Base-by-base conservation (phyloP, 2,797 vertebrate genomes). In the Microctenopoma steveboyesi region DNA sequence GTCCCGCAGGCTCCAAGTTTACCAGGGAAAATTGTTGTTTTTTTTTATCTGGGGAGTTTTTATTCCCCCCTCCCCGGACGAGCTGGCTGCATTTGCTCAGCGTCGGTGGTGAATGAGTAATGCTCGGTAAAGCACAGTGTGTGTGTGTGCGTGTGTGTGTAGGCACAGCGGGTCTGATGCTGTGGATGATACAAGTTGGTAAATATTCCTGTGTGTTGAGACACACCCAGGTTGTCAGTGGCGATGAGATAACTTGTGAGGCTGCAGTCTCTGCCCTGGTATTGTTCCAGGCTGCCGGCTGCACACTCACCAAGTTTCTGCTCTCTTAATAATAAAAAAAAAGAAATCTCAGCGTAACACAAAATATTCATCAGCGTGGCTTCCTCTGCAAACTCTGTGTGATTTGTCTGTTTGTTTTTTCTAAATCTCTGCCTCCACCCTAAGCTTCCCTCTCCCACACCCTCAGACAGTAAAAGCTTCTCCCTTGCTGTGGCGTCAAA, bases 191-290 rank as follows among this genome's bases (percentile, higher is more conserved):
- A 72, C 69, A 86, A 89, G 82, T 90, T 85, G 81, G 57, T 81
- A 63, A 84, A 89, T 86, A 67, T 85, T 28, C 43, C 55, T 52
- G 73, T 78, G 78, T 65, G 77, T 49, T 76, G 62, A 92, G 93
- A 94, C 94, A 95, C 94, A 93, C 94, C 94, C 94, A 86, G 89
- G 86, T 75, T 86, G 86, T 81, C 84, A 78, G 86, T 64, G 88
- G 78, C 80, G 87, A 79, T 85, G 87, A 86, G 86, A 81, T 68
- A 93, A 93, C 86, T 93, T 92, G 83, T 79, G 84, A 64, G 82
- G 69, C 86, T 88, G 91, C 84, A 89, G 88, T 69, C 54, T 59
- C 68, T 82, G 83, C 55, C 62, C 65, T 60, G 72, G 73, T 79
- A 61, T 83, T 82, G 72, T 68, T 82, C 67, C 74, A 50, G 66